These are phyloP conservation scores for Peromyscus leucopus DNA, from an alignment of 2,113 vertebrate genomes.

Conservation along the genomic window DNA sequence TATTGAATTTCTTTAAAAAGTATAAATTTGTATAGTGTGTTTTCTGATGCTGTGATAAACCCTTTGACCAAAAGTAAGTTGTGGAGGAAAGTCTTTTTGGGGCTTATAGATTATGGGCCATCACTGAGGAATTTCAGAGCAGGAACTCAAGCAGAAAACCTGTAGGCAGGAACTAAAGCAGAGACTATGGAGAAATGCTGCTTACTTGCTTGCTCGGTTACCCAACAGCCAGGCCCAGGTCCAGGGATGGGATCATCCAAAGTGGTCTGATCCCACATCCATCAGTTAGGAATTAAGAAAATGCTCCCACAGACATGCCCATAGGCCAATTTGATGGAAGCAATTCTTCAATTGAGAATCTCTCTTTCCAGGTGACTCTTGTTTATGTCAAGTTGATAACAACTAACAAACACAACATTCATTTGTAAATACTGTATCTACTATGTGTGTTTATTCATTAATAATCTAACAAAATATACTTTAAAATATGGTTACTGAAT, in stretches of 20 bases:
- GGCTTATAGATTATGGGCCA: too few species aligned
- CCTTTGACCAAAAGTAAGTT: too few species aligned
- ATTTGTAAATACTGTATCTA: background rate
- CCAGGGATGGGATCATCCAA: background rate
- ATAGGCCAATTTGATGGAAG: background rate
- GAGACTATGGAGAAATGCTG: background rate
- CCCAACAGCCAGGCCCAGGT: background rate
- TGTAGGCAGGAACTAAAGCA: background rate
- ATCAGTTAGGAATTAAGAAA: background rate
- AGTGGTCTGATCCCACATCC: background rate
- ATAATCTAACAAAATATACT: background rate
- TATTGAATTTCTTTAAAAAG: conserved; percentile 15
- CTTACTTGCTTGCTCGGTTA: background rate
- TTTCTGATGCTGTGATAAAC: background rate
- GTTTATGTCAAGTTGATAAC: background rate
- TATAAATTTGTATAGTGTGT: background rate
- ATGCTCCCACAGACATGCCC: background rate
- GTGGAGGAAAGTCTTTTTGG: too few species aligned
- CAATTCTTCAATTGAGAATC: background rate
- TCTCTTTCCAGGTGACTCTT: background rate
- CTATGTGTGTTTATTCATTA: background rate
- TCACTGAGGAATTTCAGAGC: too few species aligned
- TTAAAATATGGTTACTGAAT: background rate
- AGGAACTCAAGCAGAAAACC: background rate
- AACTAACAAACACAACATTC: background rate